Evolutionary conservation across 2,113 vertebrate genomes (phyloP), one percentile per base, ranked within the genome.

Genomic region (Notothenia rossii): DNA sequence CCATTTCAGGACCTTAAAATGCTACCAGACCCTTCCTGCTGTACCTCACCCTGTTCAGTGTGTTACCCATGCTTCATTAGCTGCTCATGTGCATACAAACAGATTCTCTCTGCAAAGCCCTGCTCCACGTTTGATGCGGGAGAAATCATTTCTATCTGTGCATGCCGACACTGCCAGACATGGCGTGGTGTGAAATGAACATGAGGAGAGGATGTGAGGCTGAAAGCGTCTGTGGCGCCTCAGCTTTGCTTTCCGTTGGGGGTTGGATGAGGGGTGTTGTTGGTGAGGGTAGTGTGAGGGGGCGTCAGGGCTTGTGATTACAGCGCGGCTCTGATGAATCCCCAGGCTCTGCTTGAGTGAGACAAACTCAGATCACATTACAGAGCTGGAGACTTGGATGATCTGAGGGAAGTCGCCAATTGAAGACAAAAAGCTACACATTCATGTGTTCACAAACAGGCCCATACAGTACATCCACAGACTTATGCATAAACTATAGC

Each of bases 311-410:
- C 54, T 55, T 22, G 51, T 80, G 77, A 86, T 79, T 81, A 43
- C 76, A 77, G 61, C 48, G 1, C 18, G 46, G 51, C 61, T 63
- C 40, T 46, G 70, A 75, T 64, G 75, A 59, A 60, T 7, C 72
- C 65, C 60, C 61, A 56, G 48, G 78, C 68, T 73, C 63, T 72
- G 75, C 68, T 82, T 62, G 45, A 83, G 66, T 49, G 58, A 89
- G 72, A 78, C 68, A 67, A 79, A 82, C 60, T 69, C 68, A 72
- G 83, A 91, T 88, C 82, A 77, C 68, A 79, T 88, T 79, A 88
- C 85, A 78, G 72, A 70, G 40, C 36, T n/a, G 69, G 54, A 72
- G 78, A 71, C 62, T 53, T n/a, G 22, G 18, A 64, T 36, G 72
- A 75, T 36, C 2, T 5, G 53, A 72, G 54, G 36, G 55, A 66